Evolutionary conservation across 1,140 invertebrate species (phyloP), one percentile per base, ranked within the genome.

Genomic region (Manduca sexta): DNA sequence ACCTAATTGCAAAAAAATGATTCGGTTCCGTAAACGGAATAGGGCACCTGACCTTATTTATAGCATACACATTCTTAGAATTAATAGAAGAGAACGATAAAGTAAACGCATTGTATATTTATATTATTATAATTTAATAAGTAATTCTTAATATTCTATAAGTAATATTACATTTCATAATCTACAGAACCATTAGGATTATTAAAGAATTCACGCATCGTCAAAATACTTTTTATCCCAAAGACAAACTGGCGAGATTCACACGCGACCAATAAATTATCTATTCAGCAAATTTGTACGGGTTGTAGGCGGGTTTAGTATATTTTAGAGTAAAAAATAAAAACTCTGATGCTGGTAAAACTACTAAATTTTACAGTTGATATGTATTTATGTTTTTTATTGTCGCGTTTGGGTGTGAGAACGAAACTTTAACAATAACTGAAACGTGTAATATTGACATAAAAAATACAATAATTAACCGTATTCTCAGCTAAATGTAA

Each of bases 231-330:
- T 40, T 40, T 40, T 40, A 40, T 40, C 1, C 0, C n/a, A 10
- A 16, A 40, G 17, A 17, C 3, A 40, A 18, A 48, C 26, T 21
- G n/a, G 60, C 55, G 17, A 43, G 21, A 12, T 13, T 40, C 38
- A 45, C 62, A 70, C 74, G 61, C 38, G 47, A 48, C 44, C 70
- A 67, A 82, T 82, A 82, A 82, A 77, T 82, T 81, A 66, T 71
- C 63, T 60, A 70, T 76, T 78, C 64, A 75, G 46, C 48, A 41
- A 75, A 79, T 81, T 76, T 79, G 77, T 77, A 64, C 42, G 52
- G 48, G 51, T 61, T 42, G 75, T 78, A 71, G 77, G 77, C 77
- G 77, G 77, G 75, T 72, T 71, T 52, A 35, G 15, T 49, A 48
- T 45, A 21, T 2, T 21, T 21, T 21, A 26, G 21, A 5, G 8